Base-by-base conservation (phyloP, 2,113 vertebrate species). In the Mionectes macconnelli region DNA sequence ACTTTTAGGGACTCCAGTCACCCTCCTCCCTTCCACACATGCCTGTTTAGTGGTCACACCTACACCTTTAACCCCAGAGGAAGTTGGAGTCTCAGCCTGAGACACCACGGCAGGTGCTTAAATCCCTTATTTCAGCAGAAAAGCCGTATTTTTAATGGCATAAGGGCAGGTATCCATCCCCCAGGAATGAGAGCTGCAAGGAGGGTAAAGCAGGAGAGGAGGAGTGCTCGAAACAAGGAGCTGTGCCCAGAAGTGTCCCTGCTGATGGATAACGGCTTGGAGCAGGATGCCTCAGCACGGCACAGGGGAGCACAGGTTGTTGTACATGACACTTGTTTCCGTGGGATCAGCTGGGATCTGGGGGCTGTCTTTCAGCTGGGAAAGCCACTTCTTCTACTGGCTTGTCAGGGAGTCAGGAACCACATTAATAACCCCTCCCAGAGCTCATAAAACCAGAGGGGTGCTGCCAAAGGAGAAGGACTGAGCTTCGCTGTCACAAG, bases 381-480 rank as follows among this genome's bases (percentile, higher is more conserved):
- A 70, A 90, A 94, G 44, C 8, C 53, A 31, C 56, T 79, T 60
- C n/a, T 84, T 70, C 31, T n/a, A 14, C 31, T 57, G 83, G 77
- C 62, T 84, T 55, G 37, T 78, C 91, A 91, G 82, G 77, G 87
- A 92, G 47, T 57, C n/a, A 53, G 84, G 52, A 83, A 45, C 64
- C 52, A 22, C 27, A 4, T 42, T 76, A 88, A 90, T 39, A 39
- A 56, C 25, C 23, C 90, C 33, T 80, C 37, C 18, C 40, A 91
- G 89, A 78, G 44, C 73, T 81, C 90, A 84, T 93, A 95, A 97
- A 96, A 72, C 31, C 66, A 45, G 86, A 62, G 64, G 56, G 96
- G 95, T 78, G 62, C 84, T 88, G 94, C 95, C 94, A 89, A 85
- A 84, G 68, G 76, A 82, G 67, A 70, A 77, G 87, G 89, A 68